These are phyloP conservation scores for Entomobrya multifasciata DNA, from an alignment of 2,888 invertebrate species.

Conservation along the genomic window DNA sequence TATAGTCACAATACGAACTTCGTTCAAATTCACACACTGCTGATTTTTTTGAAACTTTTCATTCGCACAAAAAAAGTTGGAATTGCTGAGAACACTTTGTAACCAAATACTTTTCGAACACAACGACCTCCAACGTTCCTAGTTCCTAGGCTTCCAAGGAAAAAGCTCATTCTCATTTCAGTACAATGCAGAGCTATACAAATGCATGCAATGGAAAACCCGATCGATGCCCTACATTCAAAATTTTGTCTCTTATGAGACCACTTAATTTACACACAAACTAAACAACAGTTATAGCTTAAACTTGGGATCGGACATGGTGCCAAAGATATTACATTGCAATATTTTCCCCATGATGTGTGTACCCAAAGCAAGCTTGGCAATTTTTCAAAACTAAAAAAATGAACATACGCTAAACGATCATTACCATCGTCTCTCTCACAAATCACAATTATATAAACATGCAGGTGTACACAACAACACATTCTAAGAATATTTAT, in stretches of 20 bases:
- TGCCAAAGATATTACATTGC: background rate
- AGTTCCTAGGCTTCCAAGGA: background rate
- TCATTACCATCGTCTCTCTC: background rate
- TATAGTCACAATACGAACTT: too few species aligned
- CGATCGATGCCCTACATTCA: conserved; percentile 29
- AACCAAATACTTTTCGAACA: background rate
- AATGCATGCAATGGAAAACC: conserved; percentile 5
- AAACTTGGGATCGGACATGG: background rate
- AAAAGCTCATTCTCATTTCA: background rate
- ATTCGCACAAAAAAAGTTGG: background rate
- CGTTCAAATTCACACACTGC: too few species aligned
- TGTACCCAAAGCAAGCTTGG: background rate
- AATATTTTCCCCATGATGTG: too few species aligned
- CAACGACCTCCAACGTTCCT: background rate
- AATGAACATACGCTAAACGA: background rate
- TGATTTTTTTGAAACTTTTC: background rate
- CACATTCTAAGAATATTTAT: background rate
- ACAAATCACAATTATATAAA: conserved; percentile 10
- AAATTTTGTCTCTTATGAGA: too few species aligned
- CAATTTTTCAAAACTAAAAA: conserved; percentile 14
- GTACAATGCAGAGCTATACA: background rate
- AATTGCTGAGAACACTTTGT: background rate
- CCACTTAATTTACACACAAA: conserved; percentile 19
- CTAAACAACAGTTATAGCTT: background rate
- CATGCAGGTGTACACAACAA: background rate